A percentile compares a stretch with the other conserved stretches of the same genome.
Evolutionary conservation across 1,140 invertebrate genomes (phyloP).

Genomic region (Achroia grisella): DNA sequence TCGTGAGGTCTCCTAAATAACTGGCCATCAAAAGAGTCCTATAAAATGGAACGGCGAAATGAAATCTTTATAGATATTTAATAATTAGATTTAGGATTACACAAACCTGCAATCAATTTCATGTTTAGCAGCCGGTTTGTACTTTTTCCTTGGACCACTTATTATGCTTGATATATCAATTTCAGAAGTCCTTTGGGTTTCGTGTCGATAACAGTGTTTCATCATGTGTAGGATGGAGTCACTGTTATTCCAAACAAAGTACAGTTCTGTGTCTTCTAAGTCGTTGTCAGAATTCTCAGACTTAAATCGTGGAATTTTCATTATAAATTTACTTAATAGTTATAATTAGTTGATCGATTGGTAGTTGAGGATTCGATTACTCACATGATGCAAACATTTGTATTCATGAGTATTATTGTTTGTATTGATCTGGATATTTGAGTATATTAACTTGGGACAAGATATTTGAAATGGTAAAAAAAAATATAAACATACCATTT

Average conservation of each 20-base stretch:
- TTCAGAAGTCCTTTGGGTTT: conserved; percentile 23
- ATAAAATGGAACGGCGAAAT: not conserved
- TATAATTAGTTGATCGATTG: too few species aligned
- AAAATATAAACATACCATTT: too few species aligned
- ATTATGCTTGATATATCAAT: conserved; percentile 30
- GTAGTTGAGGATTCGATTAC: too few species aligned
- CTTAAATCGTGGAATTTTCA: too few species aligned
- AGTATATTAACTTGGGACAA: too few species aligned
- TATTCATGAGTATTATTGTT: too few species aligned
- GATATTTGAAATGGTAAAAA: too few species aligned
- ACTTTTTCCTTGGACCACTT: conserved; percentile 30
- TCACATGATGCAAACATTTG: too few species aligned
- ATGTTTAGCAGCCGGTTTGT: conserved; percentile 36
- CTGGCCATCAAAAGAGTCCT: conserved; percentile 36
- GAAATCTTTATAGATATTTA: too few species aligned
- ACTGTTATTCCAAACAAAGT: conserved; percentile 54
- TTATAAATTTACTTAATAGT: too few species aligned
- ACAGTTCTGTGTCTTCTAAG: conserved; percentile 10
- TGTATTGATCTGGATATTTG: too few species aligned
- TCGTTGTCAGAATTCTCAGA: not conserved
- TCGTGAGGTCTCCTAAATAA: conserved; percentile 43
- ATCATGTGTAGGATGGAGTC: conserved; percentile 40
- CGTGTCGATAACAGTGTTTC: conserved; percentile 49
- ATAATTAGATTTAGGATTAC: not conserved
- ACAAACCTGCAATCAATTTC: conserved; percentile 48